These are phyloP conservation scores for Drosophila pseudotalamancana DNA, from an alignment of 2,888 invertebrate species.

Conservation along the genomic window DNA sequence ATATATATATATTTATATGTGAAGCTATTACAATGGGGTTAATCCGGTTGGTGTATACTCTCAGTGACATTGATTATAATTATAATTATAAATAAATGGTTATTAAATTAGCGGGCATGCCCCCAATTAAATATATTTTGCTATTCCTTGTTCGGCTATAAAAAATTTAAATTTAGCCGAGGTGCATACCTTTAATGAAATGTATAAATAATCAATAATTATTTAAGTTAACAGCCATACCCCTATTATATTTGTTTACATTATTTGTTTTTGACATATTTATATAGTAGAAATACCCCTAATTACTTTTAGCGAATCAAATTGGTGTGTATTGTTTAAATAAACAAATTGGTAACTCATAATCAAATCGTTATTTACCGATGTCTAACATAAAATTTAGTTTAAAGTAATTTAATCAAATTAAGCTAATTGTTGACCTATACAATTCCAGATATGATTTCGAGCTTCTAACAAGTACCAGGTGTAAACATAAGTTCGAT, in stretches of 20 bases:
- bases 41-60: neutral
- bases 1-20: no score
- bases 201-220: neutral
- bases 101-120: neutral
- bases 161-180: neutral
- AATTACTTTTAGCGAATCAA: neutral
- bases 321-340: no score
- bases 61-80: neutral
- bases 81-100: neutral
- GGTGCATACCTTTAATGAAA: neutral
- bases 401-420: no score
- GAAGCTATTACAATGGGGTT: neutral
- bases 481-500: neutral
- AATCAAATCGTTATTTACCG: neutral
- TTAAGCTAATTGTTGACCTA: no score
- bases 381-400: no score
- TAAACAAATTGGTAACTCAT: no score
- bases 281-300: no score
- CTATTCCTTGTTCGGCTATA: neutral
- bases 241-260: neutral
- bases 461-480: neutral
- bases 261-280: no score
- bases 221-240: neutral
- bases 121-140: slow-evolving; percentile 1
- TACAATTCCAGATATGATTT: neutral